These are phyloP conservation scores for Corythornis madagascariensis DNA, from an alignment of 2,113 vertebrate species.

Conservation along the genomic window DNA sequence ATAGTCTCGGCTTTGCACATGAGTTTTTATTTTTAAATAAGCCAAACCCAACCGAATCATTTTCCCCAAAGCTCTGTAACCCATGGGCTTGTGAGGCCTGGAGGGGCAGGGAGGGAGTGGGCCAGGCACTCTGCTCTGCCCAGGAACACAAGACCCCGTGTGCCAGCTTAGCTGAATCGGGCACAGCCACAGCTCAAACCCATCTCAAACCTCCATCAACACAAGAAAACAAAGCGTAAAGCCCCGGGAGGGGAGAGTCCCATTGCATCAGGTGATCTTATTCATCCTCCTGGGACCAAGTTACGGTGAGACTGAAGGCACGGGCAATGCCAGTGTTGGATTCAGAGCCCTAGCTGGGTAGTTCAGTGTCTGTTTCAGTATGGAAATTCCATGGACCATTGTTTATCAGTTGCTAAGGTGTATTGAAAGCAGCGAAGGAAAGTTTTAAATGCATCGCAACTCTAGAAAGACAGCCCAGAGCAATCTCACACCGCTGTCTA, in stretches of 20 bases:
- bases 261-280: not conserved
- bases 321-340: not conserved
- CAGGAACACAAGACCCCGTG: not conserved
- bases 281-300: not conserved
- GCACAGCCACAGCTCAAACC: not conserved
- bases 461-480: not conserved
- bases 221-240: not conserved
- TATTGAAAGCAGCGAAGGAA: not conserved
- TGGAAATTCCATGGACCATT: not conserved
- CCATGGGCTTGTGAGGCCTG: not conserved
- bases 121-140: not conserved
- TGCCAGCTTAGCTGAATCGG: not conserved
- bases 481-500: not conserved
- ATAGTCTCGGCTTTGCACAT: not conserved
- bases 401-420: not conserved
- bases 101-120: not conserved
- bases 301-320: not conserved
- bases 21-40: conserved; percentile 46
- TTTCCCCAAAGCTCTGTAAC: not conserved
- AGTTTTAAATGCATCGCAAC: not conserved
- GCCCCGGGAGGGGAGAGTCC: not conserved
- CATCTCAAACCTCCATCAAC: not conserved
- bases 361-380: not conserved
- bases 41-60: not conserved
- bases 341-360: not conserved